Conservation (phyloP, 37 sponge, comb jelly and placozoan genomes). For the Amphimedon queenslandica region DNA sequence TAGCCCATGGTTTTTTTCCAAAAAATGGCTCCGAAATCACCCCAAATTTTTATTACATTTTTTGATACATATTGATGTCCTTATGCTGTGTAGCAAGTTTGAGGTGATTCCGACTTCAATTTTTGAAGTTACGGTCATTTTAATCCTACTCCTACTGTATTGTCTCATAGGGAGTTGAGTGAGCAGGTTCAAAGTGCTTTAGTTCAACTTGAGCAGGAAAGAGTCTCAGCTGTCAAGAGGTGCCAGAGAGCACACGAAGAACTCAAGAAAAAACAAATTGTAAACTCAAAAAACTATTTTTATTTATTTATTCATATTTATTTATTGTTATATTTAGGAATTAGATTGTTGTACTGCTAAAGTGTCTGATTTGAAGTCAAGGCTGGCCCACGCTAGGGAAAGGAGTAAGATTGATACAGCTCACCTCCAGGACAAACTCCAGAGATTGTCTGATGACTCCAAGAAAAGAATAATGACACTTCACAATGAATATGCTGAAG, state of each 20-base stretch:
- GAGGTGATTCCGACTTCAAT: too few relatives aligned
- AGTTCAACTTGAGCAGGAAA: slow-evolving; percentile 68
- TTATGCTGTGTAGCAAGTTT: too few relatives aligned
- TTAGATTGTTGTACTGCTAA: slow-evolving; percentile 23
- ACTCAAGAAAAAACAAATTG: slow-evolving; percentile 33
- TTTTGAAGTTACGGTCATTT: too few relatives aligned
- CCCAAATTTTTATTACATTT: too few relatives aligned
- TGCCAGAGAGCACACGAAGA: slow-evolving; percentile 42
- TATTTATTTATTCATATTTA: neutral
- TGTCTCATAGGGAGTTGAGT: slow-evolving; percentile 2
- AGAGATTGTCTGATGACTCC: neutral
- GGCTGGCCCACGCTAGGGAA: slow-evolving; percentile 38
- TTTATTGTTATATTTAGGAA: too few relatives aligned
- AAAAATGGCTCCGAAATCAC: too few relatives aligned
- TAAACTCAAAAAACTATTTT: neutral
- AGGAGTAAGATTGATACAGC: slow-evolving; percentile 40
- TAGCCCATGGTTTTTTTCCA: too few relatives aligned
- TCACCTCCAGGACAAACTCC: slow-evolving; percentile 32
- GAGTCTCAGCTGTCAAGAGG: slow-evolving; percentile 27
- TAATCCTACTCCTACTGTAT: too few relatives aligned
- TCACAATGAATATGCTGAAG: neutral
- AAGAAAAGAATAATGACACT: neutral
- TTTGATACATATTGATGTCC: too few relatives aligned
- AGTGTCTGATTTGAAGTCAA: slow-evolving; percentile 34
- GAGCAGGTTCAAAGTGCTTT: slow-evolving; percentile 22